Evolutionary conservation across 2,113 vertebrate genomes (phyloP).

Genomic region (Embiotoca jacksoni): DNA sequence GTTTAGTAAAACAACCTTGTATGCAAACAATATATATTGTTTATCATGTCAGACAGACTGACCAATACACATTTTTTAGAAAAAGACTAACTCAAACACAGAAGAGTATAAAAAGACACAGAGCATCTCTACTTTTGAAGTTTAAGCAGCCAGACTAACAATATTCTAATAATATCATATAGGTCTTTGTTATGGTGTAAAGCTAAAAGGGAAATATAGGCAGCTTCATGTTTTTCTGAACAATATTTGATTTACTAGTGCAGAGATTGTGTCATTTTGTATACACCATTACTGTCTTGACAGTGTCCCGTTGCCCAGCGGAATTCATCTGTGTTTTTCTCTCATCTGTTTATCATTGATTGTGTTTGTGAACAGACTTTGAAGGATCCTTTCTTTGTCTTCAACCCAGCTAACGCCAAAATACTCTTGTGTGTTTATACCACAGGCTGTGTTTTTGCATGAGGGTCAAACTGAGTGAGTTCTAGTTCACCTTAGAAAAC

Average conservation of each 20-base stretch:
- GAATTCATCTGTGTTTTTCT: conserved; percentile 68
- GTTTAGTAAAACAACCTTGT: neutral
- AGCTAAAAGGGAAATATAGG: neutral
- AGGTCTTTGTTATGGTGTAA: neutral
- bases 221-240: conserved; percentile 26
- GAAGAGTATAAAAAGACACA: neutral
- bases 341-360: conserved; percentile 46
- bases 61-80: neutral
- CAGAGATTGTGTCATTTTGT: conserved; percentile 49
- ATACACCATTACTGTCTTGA: conserved; percentile 46
- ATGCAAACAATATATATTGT: neutral
- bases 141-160: neutral
- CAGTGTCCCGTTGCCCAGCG: conserved; percentile 61
- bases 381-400: conserved; percentile 26
- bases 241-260: conserved; percentile 12
- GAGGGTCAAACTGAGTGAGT: conserved; percentile 14
- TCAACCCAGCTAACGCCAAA: conserved; percentile 36
- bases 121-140: neutral
- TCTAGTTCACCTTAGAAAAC: conserved; percentile 46
- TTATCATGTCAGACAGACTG: too few relatives aligned
- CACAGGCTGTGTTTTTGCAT: conserved; percentile 18
- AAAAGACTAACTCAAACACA: neutral
- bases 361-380: conserved; percentile 55
- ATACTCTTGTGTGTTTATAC: conserved; percentile 30
- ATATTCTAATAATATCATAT: neutral